Evolutionary conservation across 2,888 invertebrate genomes (phyloP).

Genomic region (Euzetes globulus): DNA sequence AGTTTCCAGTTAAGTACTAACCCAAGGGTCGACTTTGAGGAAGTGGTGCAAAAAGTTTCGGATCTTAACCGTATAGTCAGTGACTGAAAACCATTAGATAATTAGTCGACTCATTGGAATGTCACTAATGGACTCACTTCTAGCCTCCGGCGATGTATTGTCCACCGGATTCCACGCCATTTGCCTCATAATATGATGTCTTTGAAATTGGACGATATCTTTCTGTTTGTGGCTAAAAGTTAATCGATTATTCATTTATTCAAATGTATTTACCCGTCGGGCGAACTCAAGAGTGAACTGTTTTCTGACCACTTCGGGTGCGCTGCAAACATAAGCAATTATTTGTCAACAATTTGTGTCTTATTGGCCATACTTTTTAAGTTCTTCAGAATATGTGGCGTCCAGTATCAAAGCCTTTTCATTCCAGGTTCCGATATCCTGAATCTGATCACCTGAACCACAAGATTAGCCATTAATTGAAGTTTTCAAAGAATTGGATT

Average conservation of each 20-base stretch:
- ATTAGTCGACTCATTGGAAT: background rate
- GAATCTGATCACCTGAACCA: constrained; percentile 36
- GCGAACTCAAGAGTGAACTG: constrained; percentile 64
- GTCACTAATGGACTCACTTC: constrained; percentile 52
- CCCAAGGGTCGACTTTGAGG: constrained; percentile 46
- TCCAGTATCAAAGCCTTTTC: constrained; percentile 35
- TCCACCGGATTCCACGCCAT: constrained; percentile 66
- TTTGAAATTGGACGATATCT: constrained; percentile 34
- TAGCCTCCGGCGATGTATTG: constrained; percentile 61
- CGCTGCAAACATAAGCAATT: constrained; percentile 53
- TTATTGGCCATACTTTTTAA: constrained; percentile 56
- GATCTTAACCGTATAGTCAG: constrained; percentile 64
- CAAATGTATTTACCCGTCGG: constrained; percentile 50
- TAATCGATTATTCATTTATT: background rate
- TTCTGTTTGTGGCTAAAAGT: constrained; percentile 10
- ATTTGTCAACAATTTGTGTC: background rate
- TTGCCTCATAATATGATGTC: constrained; percentile 52
- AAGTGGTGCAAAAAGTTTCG: constrained; percentile 60
- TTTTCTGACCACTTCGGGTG: constrained; percentile 61
- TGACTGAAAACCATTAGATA: constrained; percentile 56
- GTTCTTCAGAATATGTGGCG: constrained; percentile 56
- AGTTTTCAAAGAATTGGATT: background rate
- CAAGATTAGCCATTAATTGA: background rate
- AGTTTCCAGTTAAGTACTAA: background rate
- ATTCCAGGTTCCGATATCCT: constrained; percentile 35